Evolutionary conservation across 1,140 invertebrate species (phyloP).

Genomic region (Papilio aristodemus): DNA sequence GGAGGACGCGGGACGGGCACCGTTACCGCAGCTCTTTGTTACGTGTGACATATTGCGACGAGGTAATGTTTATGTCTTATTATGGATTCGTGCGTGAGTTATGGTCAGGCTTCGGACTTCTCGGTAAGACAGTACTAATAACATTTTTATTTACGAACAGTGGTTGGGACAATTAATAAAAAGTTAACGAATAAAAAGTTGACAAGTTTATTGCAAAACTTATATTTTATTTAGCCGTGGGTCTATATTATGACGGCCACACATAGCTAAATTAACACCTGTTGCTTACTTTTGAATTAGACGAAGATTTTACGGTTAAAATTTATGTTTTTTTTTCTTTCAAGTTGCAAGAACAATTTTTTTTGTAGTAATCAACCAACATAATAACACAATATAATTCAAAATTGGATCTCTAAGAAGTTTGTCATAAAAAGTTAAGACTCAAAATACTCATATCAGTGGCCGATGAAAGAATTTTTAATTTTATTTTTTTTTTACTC

Average conservation of each 20-base stretch:
- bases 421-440: no score
- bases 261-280: background rate
- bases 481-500: no score
- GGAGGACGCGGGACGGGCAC: slow-evolving; percentile 72
- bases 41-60: slow-evolving; percentile 72
- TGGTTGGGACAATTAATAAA: slow-evolving; percentile 27
- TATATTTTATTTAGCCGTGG: background rate
- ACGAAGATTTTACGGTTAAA: background rate
- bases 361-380: no score
- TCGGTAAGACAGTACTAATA: slow-evolving; percentile 37
- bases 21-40: slow-evolving; percentile 76
- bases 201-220: slow-evolving; percentile 6
- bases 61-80: slow-evolving; percentile 78
- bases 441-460: no score
- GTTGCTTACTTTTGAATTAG: background rate
- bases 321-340: background rate
- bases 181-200: slow-evolving; percentile 21
- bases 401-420: no score
- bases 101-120: slow-evolving; percentile 49
- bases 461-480: no score
- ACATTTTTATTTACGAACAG: slow-evolving; percentile 13
- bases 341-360: background rate
- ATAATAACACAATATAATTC: no score
- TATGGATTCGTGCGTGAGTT: slow-evolving; percentile 60
- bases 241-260: background rate